Base-by-base conservation (phyloP, 2,888 invertebrate species). In the Pammene aurita region DNA sequence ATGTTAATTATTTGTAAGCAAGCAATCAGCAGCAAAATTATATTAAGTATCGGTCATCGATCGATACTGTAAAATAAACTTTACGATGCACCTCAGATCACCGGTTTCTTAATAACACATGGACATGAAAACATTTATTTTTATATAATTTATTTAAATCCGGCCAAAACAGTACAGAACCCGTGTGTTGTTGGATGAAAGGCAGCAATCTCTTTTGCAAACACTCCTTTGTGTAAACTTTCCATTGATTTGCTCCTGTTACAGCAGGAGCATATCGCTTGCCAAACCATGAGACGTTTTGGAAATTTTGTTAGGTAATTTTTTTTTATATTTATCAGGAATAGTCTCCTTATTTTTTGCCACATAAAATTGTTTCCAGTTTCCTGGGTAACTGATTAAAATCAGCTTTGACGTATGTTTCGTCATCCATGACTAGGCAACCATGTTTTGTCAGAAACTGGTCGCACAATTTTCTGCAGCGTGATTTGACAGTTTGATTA, bases 261-360 rank as follows among this genome's bases (percentile, higher is more conserved):
- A 50, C 50, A 18, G 50, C 26, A 50, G 18, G 50, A 50, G 18
- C 50, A 50, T 50, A 50, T 50, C 16, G 50, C 50, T 18, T 50
- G 50, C 50, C 50, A 50, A 50, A 50, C 7, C 50, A 50, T 50
- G 50, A 14, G 11, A 18, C 50, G 18, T 50, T 26, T 50, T 26
- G 50, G 16, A 18, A 18, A 50, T 50, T 48, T 48, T 7, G 46
- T 14, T 16, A 46, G n/a, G n/a, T 46, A 14, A n/a, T 2, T 14
- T 46, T 48, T 48, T n/a, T 14, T 48, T 48, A 48, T 14, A 46
- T 48, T 16, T 18, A 48, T 18, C 48, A 14, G 48, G 48, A 48
- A 48, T 48, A 48, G 6, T 16, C 16, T 18, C 10, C 11, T 50
- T 50, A 50, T 50, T 50, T 50, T 50, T 50, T 18, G 48, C 48